Evolutionary conservation across 2,888 invertebrate genomes (phyloP), one percentile per base, ranked within the genome.

Genomic region (Nudaria mundana): DNA sequence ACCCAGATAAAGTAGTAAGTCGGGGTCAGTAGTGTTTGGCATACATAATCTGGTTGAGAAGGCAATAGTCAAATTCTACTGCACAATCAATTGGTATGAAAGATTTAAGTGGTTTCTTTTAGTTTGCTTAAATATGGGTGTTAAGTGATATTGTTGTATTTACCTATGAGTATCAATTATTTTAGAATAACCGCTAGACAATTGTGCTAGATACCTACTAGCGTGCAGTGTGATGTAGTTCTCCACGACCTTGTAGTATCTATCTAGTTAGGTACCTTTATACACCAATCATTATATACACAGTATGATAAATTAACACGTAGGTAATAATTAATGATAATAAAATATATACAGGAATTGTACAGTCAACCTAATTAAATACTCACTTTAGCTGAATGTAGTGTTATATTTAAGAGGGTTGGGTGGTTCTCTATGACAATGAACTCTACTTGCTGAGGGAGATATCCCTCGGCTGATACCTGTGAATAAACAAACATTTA

Each of bases 401-500:
- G 81, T 5, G 96, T 97, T 24, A 97, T 92, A 78, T 97, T 97
- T 30, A 97, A 83, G 36, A 94, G 85, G 2, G 97, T 96, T 3
- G 97, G 96, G 77, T 96, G 95, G 62, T 93, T 93, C 53, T 96
- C 95, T 31, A 94, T 93, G 5, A 97, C 95, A 80, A 94, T 93
- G 71, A 97, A 96, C 70, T 96, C 96, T 15, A 96, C 90, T 76
- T 97, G 96, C 60, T 93, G 92, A 0, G 97, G 95, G 26, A 94
- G 89, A 71, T 93, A 97, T 25, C 96, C 95, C 65, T 96, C 95
- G 18, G 95, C 96, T 64, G 94, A 93, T 8, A 95, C 94, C 96
- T 96, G 67, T 3, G 35, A 59, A 40, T 5, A 25, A 12, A 26
- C 3, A 26, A 26, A 26, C 6, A 18, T 5, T 18, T 18, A 18